Percentiles rank a stretch among this genome's conserved stretches.
These are phyloP conservation scores for Antrozous pallidus DNA, from an alignment of 2,797 vertebrate species.

Conservation along the genomic window DNA sequence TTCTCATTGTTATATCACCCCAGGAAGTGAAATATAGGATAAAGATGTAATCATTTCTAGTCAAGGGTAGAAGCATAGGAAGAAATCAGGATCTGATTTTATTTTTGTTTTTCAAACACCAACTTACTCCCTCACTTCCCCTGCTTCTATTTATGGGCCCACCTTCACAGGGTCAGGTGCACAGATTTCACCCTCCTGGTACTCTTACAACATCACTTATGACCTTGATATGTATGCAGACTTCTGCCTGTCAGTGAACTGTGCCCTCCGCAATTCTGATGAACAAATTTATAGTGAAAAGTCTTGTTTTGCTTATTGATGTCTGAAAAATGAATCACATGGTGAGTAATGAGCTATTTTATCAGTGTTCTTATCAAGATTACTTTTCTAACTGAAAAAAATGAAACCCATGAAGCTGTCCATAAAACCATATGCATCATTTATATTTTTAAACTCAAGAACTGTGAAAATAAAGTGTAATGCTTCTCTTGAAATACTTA, in stretches of 20 bases:
- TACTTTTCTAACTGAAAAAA: not conserved
- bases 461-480: not conserved
- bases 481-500: not conserved
- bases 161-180: not conserved
- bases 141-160: not conserved
- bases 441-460: not conserved
- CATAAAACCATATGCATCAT: not conserved
- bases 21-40: not conserved
- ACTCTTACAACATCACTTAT: not conserved
- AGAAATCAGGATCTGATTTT: not conserved
- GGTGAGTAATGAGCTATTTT: not conserved
- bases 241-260: constrained; percentile 13
- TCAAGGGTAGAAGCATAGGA: not conserved
- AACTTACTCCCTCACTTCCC: not conserved
- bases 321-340: constrained; percentile 39
- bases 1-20: not conserved
- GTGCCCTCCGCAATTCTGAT: not conserved
- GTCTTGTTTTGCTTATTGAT: constrained; percentile 26
- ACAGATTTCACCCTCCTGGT: not conserved
- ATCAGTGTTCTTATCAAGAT: not conserved
- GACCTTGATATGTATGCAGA: not conserved
- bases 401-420: not conserved
- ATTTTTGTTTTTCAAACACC: not conserved
- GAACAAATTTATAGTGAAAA: constrained; percentile 18
- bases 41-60: not conserved